Evolutionary conservation across 2,888 invertebrate genomes (phyloP), one percentile per base, ranked within the genome.

Genomic region (Coremacera marginata): DNA sequence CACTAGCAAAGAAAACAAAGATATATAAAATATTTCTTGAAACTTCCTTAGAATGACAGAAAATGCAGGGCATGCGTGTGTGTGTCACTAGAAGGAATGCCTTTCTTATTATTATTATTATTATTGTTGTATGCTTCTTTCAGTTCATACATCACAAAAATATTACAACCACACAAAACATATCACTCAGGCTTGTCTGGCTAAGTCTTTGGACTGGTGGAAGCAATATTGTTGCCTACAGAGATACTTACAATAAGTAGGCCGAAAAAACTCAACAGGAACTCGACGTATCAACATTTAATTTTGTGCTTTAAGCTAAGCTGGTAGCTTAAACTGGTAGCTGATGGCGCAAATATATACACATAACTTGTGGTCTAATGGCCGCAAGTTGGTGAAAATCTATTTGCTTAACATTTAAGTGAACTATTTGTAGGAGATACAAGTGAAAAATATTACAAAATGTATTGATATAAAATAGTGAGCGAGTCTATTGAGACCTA

Each of bases 61-160:
- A 5, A 7, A 14, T 22, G 78, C 76, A 80, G 74, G 79, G 79
- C 78, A 75, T 77, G 77, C 76, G 77, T 80, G 79, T 74, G 77
- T 68, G 76, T 78, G 77, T 78, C 78, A 79, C 65, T 75, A 70
- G 65, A 76, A 79, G 55, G 78, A 75, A 77, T 73, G 55, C 74
- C 65, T 76, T 73, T 75, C 16, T 63, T 25, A 31, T 19, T 73
- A 71, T 44, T 31, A 4, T 5, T 31, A 31, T 31, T 31, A 31
- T 4, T 77, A 70, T 77, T 76, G 55, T 44, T 73, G 76, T 79
- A 72, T 74, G 77, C 68, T 76, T 57, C 76, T 65, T 52, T 22
- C 72, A 75, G 7, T 49, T 70, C 57, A 74, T 19, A 75, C 70
- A 60, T 68, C 49, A 70, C 44, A 60, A 65, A 37, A 31, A 72